Conservation (phyloP, 1,140 invertebrate genomes). For the Ceratina australensis region DNA sequence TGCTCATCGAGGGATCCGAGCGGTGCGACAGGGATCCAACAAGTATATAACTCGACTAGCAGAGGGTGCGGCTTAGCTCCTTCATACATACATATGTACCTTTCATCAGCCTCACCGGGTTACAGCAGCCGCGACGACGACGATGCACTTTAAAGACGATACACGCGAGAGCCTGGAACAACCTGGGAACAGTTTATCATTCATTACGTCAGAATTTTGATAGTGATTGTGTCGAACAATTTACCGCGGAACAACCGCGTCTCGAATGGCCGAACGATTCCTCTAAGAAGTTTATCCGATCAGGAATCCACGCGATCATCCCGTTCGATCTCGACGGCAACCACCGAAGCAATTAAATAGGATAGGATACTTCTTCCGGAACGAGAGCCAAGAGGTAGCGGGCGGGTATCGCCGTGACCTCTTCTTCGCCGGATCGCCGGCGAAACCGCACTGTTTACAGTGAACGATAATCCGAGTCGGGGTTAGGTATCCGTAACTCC, state of each 20-base stretch:
- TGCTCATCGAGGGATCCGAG: neutral
- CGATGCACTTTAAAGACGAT: conserved; percentile 40
- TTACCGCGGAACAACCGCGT: no score
- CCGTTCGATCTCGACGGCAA: conserved; percentile 1
- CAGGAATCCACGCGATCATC: no score
- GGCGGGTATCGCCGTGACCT: neutral
- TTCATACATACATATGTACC: conserved; percentile 37
- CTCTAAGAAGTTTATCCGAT: conserved; percentile 37
- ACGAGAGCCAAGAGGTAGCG: neutral
- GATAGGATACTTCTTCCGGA: neutral
- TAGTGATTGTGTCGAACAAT: no score
- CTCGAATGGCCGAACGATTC: no score
- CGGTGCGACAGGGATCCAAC: neutral
- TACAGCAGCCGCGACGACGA: neutral
- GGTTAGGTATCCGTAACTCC: conserved; percentile 27
- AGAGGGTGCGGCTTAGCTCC: conserved; percentile 7
- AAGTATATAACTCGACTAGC: conserved; percentile 33
- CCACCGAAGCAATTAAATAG: conserved; percentile 46
- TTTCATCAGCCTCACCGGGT: neutral
- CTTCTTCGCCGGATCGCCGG: neutral
- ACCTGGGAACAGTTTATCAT: conserved; percentile 49
- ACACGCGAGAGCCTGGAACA: conserved; percentile 34
- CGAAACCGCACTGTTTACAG: conserved; percentile 22
- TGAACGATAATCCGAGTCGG: conserved; percentile 27
- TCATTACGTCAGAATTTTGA: conserved; percentile 25